Conservation (phyloP, 2,888 invertebrate species). For the Epinotia bilunana region DNA sequence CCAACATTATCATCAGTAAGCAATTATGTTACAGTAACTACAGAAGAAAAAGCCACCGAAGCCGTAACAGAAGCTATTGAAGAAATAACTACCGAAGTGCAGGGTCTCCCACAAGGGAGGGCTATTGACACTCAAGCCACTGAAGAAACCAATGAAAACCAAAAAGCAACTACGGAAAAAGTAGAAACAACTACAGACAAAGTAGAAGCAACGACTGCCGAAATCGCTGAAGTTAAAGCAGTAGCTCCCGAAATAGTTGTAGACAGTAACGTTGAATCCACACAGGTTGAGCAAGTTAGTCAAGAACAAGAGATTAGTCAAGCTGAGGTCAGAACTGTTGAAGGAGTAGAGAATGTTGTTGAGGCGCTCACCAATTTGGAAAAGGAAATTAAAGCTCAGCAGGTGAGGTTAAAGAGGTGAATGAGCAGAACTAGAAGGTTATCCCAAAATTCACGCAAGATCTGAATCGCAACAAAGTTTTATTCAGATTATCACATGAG, state of each 20-base stretch:
- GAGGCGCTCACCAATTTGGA: constrained; percentile 66
- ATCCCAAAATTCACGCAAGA: too few relatives aligned
- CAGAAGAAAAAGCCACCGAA: constrained; percentile 45
- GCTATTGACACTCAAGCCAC: constrained; percentile 45
- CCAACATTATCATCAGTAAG: neutral
- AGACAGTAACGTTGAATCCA: constrained; percentile 27
- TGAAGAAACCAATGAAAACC: constrained; percentile 43
- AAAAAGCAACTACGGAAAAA: constrained; percentile 10
- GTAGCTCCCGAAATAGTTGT: constrained; percentile 8
- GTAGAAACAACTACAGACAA: neutral
- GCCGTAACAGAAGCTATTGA: constrained; percentile 46
- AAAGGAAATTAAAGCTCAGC: constrained; percentile 62
- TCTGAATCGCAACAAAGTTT: too few relatives aligned
- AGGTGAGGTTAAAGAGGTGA: constrained; percentile 57
- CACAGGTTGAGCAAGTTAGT: constrained; percentile 46
- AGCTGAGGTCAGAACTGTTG: constrained; percentile 51
- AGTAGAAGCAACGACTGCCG: constrained; percentile 29
- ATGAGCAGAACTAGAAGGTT: neutral
- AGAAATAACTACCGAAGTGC: constrained; percentile 48
- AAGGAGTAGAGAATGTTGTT: constrained; percentile 64
- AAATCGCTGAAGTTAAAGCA: constrained; percentile 39
- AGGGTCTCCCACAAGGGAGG: constrained; percentile 45
- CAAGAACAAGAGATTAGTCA: constrained; percentile 44
- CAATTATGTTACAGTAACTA: constrained; percentile 7
- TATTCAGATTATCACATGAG: too few relatives aligned